A percentile compares a stretch with the other conserved stretches of the same genome.
Conservation (phyloP, 2,113 vertebrate species). For the Glareola pratincola region DNA sequence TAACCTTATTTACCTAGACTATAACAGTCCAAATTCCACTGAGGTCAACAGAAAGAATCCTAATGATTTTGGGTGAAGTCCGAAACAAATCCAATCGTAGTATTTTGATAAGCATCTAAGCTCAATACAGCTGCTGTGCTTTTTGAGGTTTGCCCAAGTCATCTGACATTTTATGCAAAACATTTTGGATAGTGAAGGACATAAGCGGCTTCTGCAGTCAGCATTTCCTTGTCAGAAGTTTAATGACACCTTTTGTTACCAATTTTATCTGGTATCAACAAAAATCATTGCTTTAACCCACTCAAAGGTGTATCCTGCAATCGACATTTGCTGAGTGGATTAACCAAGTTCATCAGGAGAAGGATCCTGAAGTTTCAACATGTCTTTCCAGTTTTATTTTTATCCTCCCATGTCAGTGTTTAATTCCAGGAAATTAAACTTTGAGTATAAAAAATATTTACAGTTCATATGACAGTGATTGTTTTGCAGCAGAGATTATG, state of each 20-base stretch:
- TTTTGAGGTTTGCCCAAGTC: conserved; percentile 9
- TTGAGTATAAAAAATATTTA: conserved; percentile 63
- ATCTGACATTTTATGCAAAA: not conserved
- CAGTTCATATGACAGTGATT: not conserved
- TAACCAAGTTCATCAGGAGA: conserved; percentile 16
- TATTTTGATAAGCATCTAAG: not conserved
- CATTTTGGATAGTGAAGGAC: not conserved
- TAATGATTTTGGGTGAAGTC: not conserved
- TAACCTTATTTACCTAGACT: not conserved
- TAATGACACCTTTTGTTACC: conserved; percentile 28
- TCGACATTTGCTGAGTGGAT: conserved; percentile 8
- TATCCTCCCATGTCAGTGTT: conserved; percentile 16
- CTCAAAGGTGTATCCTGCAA: not conserved
- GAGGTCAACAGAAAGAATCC: not conserved
- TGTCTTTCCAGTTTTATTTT: conserved; percentile 54
- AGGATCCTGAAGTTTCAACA: conserved; percentile 5
- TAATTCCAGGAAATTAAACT: conserved; percentile 45
- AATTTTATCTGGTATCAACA: conserved; percentile 41
- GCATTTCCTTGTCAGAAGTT: conserved; percentile 7
- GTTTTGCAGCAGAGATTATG: not conserved
- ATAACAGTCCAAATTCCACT: not conserved
- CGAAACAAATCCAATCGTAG: fast-evolving
- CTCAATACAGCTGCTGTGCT: not conserved
- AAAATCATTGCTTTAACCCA: conserved; percentile 1
- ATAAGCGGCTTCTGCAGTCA: not conserved